Evolutionary conservation across 2,113 vertebrate species (phyloP), one percentile per base, ranked within the genome.

Genomic region (Silurus glanis): DNA sequence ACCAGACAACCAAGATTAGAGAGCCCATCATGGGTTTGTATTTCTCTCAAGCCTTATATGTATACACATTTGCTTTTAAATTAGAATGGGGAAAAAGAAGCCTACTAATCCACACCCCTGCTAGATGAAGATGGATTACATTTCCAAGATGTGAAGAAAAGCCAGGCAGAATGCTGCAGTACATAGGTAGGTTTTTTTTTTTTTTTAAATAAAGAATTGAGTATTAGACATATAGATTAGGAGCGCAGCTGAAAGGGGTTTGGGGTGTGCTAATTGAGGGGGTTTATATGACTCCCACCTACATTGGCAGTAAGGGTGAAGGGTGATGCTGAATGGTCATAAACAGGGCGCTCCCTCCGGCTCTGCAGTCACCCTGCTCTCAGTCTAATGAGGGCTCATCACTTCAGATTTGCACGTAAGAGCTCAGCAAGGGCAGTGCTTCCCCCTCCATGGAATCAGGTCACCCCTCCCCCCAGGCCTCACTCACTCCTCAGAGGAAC

Each of bases 31-130:
- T 23, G 56, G 0, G 28, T 13, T 37, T 56, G 53, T 25, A 13
- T 17, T 80, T 19, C 1, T 61, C 23, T 92, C 91, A 92, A 89
- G 84, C 79, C 79, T 82, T 16, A 85, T 82, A 94, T 94, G 93
- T 89, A 94, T 94, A 92, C 87, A 90, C 91, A 93, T 89, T 87
- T 89, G 45, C 88, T 90, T 88, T 91, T 91, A 91, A 51, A 84
- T 92, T 90, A 88, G 89, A 90, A 86, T 87, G 83, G 87, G 89
- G 83, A 91, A 87, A 90, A 89, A 90, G 86, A 92, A 89, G 90
- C 85, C 90, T 92, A 80, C 61, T 86, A 84, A 88, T 86, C 25
- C 59, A 76, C 85, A 88, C 85, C 75, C n/a, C 87, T 90, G 88
- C 87, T 88, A 83, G 85, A 83, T 67, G 21, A 47, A 62, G 59